These are phyloP conservation scores for Nettapus auritus DNA, from an alignment of 2,113 vertebrate species.

Conservation along the genomic window DNA sequence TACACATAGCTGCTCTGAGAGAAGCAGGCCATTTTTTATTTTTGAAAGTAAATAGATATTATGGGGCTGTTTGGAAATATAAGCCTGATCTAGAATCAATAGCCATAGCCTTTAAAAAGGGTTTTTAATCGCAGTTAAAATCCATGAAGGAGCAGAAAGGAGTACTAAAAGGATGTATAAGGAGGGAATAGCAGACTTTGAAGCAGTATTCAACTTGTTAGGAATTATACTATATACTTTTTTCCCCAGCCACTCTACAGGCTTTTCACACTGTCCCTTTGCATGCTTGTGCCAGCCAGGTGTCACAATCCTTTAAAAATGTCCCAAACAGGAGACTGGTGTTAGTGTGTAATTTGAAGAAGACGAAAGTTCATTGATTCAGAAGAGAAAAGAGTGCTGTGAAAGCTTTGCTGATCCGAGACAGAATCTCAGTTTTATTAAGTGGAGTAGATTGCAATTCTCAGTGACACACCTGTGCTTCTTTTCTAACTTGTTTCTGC, in stretches of 20 bases:
- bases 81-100: background rate
- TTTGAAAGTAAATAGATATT: background rate
- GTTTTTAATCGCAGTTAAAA: background rate
- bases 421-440: background rate
- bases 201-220: background rate
- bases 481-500: background rate
- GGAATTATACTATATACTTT: background rate
- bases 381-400: background rate
- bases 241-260: background rate
- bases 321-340: background rate
- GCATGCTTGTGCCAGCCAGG: background rate
- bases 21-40: background rate
- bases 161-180: background rate
- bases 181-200: background rate
- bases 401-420: background rate
- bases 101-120: background rate
- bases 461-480: background rate
- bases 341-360: background rate
- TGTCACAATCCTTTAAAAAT: background rate
- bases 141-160: background rate
- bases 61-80: background rate
- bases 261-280: background rate
- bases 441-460: background rate
- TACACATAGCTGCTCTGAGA: background rate
- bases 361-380: background rate